Evolutionary conservation across 1,140 invertebrate genomes (phyloP).

Genomic region (Periplaneta americana): DNA sequence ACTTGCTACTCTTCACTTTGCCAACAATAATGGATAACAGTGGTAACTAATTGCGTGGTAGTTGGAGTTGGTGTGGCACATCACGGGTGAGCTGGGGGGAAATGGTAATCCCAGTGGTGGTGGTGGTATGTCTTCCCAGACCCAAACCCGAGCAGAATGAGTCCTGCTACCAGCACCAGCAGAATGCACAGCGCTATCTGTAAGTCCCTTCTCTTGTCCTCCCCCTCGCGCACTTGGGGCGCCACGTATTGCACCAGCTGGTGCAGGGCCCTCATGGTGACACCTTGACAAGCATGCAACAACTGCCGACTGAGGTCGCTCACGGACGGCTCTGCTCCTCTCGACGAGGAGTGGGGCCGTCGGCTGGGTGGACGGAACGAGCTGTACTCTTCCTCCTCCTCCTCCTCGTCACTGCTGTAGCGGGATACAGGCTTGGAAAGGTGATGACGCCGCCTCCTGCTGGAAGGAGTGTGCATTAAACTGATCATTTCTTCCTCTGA

Average conservation of each 20-base stretch:
- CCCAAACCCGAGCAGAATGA: slow-evolving; percentile 63
- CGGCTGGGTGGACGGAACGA: slow-evolving; percentile 22
- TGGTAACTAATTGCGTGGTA: neutral
- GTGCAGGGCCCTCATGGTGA: slow-evolving; percentile 54
- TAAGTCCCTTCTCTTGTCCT: slow-evolving; percentile 57
- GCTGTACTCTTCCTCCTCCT: slow-evolving; percentile 1
- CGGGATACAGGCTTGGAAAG: slow-evolving; percentile 26
- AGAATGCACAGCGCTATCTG: slow-evolving; percentile 67
- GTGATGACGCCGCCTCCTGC: slow-evolving; percentile 24
- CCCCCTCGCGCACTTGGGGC: slow-evolving; percentile 39
- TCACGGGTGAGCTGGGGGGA: slow-evolving; percentile 41
- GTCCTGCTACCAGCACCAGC: slow-evolving; percentile 62
- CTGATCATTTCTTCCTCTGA: slow-evolving; percentile 12
- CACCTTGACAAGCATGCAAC: slow-evolving; percentile 53
- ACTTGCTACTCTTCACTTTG: neutral
- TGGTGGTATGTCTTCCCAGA: slow-evolving; percentile 62
- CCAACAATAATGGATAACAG: neutral
- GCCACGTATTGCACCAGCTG: slow-evolving; percentile 57
- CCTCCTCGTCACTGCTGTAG: slow-evolving; percentile 18
- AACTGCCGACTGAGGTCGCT: slow-evolving; percentile 59
- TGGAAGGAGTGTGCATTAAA: neutral
- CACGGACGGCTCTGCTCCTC: slow-evolving; percentile 25
- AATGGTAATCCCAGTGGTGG: slow-evolving; percentile 79
- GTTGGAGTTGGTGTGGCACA: neutral
- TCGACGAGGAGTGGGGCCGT: slow-evolving; percentile 28